A percentile compares a stretch with the other conserved stretches of the same genome.
phyloP scores from a whole-genome alignment of 2,888 invertebrate species.

The Papilio gigon region DNA sequence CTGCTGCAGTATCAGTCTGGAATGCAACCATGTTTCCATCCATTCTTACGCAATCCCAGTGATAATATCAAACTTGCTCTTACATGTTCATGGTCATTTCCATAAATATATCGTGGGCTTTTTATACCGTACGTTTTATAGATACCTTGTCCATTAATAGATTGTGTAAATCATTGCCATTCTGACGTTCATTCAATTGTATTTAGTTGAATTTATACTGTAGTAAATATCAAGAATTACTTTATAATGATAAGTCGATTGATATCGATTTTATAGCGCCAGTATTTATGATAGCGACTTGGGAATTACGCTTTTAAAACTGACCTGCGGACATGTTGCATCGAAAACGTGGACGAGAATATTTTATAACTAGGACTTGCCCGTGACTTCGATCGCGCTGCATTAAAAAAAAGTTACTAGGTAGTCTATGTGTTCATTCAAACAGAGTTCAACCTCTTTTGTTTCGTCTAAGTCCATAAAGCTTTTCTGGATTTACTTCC shows the following conservation, averaged over 20 bases:
- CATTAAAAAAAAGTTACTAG: too few relatives aligned
- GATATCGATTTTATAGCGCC: constrained; percentile 10
- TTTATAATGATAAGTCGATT: constrained; percentile 18
- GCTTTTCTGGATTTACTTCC: too few relatives aligned
- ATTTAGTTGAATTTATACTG: constrained; percentile 26
- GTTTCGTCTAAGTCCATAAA: too few relatives aligned
- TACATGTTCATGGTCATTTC: constrained; percentile 45
- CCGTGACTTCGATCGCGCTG: too few relatives aligned
- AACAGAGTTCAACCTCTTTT: too few relatives aligned
- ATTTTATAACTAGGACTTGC: background rate
- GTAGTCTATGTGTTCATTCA: too few relatives aligned
- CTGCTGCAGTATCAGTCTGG: constrained; percentile 35
- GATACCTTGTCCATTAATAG: constrained; percentile 21
- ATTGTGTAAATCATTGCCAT: constrained; percentile 27
- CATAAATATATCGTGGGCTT: constrained; percentile 44
- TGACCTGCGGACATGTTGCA: background rate
- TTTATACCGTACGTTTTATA: constrained; percentile 35
- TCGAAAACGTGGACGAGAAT: background rate
- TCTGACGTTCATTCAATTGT: constrained; percentile 29
- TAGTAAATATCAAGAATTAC: constrained; percentile 11
- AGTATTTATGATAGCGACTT: background rate
- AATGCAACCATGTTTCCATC: constrained; percentile 60
- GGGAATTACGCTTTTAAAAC: background rate
- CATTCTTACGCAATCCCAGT: constrained; percentile 66
- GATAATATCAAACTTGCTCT: constrained; percentile 56